Evolutionary conservation across 2,113 vertebrate species (phyloP).

Genomic region (Lepidothrix coronata): DNA sequence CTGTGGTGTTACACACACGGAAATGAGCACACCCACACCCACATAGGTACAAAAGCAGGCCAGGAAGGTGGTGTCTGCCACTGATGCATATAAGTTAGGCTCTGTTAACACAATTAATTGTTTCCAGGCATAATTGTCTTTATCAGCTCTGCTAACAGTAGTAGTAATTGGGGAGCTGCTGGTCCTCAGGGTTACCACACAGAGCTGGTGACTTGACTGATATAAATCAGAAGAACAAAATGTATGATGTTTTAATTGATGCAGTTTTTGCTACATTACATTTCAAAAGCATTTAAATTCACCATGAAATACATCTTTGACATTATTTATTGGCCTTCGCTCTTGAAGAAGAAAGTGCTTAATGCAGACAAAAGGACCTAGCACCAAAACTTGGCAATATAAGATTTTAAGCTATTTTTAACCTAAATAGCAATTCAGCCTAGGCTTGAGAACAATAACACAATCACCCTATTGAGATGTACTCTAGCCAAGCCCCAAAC

Average conservation of each 20-base stretch:
- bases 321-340: background rate
- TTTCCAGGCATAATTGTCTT: constrained; percentile 22
- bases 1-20: background rate
- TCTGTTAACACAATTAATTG: background rate
- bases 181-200: background rate
- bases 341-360: background rate
- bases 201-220: background rate
- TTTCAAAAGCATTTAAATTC: background rate
- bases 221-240: background rate
- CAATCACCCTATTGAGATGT: background rate
- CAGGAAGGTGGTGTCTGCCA: background rate
- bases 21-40: background rate
- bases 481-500: background rate
- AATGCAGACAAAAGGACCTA: background rate
- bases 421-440: background rate
- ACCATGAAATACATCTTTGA: background rate
- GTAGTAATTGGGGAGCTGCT: background rate
- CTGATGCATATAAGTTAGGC: background rate
- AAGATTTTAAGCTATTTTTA: background rate
- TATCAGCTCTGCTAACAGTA: constrained; percentile 4
- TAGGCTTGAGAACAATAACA: background rate
- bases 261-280: background rate
- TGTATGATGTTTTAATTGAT: background rate
- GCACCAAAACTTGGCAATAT: background rate
- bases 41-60: background rate